Conservation (phyloP, 92 coral and sea anemone genomes). For the Nematostella vectensis region DNA sequence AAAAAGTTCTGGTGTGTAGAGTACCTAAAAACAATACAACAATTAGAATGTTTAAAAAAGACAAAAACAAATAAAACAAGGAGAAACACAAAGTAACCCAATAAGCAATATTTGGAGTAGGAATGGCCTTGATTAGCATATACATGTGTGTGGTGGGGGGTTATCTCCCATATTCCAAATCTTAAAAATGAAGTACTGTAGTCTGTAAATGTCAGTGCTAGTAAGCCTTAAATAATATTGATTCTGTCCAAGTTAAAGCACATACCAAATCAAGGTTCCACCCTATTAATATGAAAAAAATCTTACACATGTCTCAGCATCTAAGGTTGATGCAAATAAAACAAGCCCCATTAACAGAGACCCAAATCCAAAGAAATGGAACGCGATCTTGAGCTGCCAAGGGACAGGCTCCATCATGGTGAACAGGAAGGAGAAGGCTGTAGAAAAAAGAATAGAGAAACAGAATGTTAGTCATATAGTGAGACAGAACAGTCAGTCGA, state of each 20-base stretch:
- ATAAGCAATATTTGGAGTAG: not conserved
- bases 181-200: too few relatives aligned
- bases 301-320: constrained; percentile 74
- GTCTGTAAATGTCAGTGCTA: too few relatives aligned
- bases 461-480: too few relatives aligned
- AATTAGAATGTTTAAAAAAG: not conserved
- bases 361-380: constrained; percentile 99
- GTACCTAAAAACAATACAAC: constrained; percentile 29
- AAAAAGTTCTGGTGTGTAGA: constrained; percentile 68
- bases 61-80: not conserved
- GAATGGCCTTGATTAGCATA: not conserved
- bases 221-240: too few relatives aligned
- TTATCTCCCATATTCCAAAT: too few relatives aligned
- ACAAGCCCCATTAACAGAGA: constrained; percentile 92
- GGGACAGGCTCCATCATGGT: constrained; percentile 98
- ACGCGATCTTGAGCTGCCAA: constrained; percentile 97
- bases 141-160: too few relatives aligned
- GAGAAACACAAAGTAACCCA: not conserved
- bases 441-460: not conserved
- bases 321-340: constrained; percentile 82
- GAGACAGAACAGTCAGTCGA: not conserved
- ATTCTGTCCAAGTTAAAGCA: too few relatives aligned
- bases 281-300: too few relatives aligned
- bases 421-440: constrained; percentile 90
- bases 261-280: too few relatives aligned